A percentile compares a stretch with the other conserved stretches of the same genome.
Evolutionary conservation across 2,797 vertebrate genomes (phyloP).

Genomic region (Characodon lateralis): DNA sequence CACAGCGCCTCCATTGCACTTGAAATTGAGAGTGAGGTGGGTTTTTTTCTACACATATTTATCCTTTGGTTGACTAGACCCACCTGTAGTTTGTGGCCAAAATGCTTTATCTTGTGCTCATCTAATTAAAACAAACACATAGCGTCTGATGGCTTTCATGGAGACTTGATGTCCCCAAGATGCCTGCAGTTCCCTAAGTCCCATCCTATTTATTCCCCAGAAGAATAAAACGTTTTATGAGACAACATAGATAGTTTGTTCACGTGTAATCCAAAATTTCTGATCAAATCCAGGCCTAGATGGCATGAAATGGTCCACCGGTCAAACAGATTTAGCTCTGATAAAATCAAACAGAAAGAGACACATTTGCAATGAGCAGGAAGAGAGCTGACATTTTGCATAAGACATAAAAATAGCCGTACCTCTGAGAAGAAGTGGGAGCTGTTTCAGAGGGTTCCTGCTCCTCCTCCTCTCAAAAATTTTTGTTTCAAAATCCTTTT

Average conservation of each 20-base stretch:
- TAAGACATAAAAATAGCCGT: neutral
- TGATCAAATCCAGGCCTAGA: neutral
- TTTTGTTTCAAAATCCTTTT: neutral
- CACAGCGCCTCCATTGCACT: too few species aligned
- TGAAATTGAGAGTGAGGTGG: too few species aligned
- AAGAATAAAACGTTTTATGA: neutral
- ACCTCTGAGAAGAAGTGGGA: neutral
- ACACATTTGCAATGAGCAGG: neutral
- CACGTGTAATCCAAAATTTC: neutral
- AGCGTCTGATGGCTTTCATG: too few species aligned
- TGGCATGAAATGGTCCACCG: neutral
- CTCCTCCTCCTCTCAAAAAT: neutral
- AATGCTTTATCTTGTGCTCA: too few species aligned
- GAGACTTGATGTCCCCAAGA: too few species aligned
- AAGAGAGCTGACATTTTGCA: constrained; percentile 1
- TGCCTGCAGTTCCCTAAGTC: neutral
- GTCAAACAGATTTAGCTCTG: neutral
- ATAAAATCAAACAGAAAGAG: neutral
- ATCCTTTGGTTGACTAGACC: too few species aligned
- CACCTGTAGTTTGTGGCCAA: too few species aligned
- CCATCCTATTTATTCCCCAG: neutral
- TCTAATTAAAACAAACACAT: too few species aligned
- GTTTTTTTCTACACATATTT: too few species aligned
- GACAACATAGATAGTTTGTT: neutral
- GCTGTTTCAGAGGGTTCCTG: neutral